Evolutionary conservation across 2,797 vertebrate species (phyloP).

Genomic region (Coccyzus lansbergi): DNA sequence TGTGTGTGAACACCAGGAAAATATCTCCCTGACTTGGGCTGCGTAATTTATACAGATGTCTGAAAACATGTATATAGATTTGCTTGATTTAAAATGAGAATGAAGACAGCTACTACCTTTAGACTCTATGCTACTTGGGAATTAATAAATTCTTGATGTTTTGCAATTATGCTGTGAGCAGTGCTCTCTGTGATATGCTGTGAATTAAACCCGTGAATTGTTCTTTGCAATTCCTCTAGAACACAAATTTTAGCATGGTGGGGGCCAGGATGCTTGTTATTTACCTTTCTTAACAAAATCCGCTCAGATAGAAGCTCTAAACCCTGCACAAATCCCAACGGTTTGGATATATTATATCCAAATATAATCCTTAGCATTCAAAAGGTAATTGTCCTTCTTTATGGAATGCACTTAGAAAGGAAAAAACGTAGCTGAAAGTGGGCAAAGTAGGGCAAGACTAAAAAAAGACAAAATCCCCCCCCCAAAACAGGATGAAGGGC

Average conservation of each 20-base stretch:
- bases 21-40: neutral
- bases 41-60: slow-evolving; percentile 42
- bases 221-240: neutral
- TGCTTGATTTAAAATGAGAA: slow-evolving; percentile 12
- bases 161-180: slow-evolving; percentile 56
- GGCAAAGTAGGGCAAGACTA: neutral
- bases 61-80: slow-evolving; percentile 5
- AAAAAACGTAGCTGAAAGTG: neutral
- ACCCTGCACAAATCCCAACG: neutral
- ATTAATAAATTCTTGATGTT: slow-evolving; percentile 75
- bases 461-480: neutral
- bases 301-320: neutral
- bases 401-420: neutral
- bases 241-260: neutral
- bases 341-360: too few relatives aligned
- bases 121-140: slow-evolving; percentile 15
- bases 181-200: neutral
- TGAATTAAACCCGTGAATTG: neutral
- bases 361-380: neutral
- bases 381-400: neutral
- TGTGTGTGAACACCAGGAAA: slow-evolving; percentile 71
- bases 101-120: neutral
- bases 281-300: neutral
- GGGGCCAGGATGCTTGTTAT: neutral
- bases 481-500: neutral